Base-by-base conservation (phyloP, 2,113 vertebrate species). In the Syrrhaptes paradoxus region DNA sequence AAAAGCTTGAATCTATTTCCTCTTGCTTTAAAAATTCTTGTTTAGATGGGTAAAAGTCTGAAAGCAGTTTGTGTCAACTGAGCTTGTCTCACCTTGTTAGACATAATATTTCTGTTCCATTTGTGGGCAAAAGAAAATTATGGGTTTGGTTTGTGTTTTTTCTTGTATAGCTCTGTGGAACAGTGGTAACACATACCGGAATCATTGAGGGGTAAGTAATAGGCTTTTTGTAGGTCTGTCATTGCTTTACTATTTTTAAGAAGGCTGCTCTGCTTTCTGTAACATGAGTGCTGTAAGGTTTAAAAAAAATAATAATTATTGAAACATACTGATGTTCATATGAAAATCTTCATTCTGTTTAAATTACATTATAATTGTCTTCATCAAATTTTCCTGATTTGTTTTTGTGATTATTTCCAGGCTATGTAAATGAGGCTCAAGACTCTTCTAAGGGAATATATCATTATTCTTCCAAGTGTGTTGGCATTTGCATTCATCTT, bases 121-220 rank as follows among this genome's bases (percentile, higher is more conserved):
- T 75, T 76, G 28, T 89, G 87, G 17, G 32, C 36, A 81, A 68
- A 76, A 58, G 8, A 67, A 74, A 90, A 61, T 90, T 26, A 59
- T 52, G 7, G 29, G 4, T 36, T 74, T 73, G 24, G 21, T 67
- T 81, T 61, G 15, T 87, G 66, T 45, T 73, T 95, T 45, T 91
- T 80, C 89, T 97, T 38, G 7, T 74, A 36, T 95, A 98, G 98
- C 97, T 96, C 97, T 97, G 94, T 98, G 83, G 91, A 97, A 96
- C 98, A 97, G 97, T 98, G 98, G 98, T 98, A 97, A 88, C 70
- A 45, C n/a, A 49, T 80, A 96, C 66, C 98, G 97, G 97, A 97
- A 87, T 71, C 61, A 31, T 62, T 55, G 85, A 91, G 79, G 83
- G 94, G 98, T 98, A 96, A 98, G 97, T 93, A 66, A 48, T 20